These are phyloP conservation scores for Channa striata DNA, from an alignment of 2,797 vertebrate species.

Conservation along the genomic window DNA sequence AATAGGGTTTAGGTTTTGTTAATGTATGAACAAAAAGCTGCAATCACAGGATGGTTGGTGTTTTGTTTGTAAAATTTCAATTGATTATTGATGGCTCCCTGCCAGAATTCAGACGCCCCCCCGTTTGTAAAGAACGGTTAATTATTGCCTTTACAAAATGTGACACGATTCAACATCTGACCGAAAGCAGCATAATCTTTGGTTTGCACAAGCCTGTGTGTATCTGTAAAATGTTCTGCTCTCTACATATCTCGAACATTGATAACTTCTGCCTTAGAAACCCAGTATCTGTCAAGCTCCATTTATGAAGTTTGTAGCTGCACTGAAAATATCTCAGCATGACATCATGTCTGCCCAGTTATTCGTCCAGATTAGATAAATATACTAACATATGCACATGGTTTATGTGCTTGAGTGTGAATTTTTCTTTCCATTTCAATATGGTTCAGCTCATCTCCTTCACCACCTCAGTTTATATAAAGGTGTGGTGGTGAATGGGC, in stretches of 20 bases:
- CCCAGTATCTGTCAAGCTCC: no score
- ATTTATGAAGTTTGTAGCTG: background rate
- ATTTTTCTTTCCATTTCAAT: conserved; percentile 26
- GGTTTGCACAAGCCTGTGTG: background rate
- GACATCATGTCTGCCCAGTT: conserved; percentile 20
- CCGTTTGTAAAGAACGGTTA: background rate
- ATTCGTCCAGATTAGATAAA: conserved; percentile 23
- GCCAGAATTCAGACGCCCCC: background rate
- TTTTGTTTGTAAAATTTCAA: background rate
- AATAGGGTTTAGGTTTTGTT: background rate
- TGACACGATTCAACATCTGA: no score
- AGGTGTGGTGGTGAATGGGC: conserved; percentile 63
- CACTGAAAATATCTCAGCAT: conserved; percentile 11
- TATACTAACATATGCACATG: background rate
- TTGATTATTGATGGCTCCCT: background rate
- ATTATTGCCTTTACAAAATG: background rate
- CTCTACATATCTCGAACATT: background rate
- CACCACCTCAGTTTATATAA: conserved; percentile 41
- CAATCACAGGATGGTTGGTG: background rate
- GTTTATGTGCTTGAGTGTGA: conserved; percentile 14
- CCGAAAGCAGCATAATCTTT: background rate
- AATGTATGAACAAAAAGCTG: background rate
- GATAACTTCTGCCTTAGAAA: background rate
- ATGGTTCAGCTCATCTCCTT: conserved; percentile 36
- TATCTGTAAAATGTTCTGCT: background rate